Conservation (phyloP, 2,113 vertebrate genomes). For the Shinisaurus crocodilurus region DNA sequence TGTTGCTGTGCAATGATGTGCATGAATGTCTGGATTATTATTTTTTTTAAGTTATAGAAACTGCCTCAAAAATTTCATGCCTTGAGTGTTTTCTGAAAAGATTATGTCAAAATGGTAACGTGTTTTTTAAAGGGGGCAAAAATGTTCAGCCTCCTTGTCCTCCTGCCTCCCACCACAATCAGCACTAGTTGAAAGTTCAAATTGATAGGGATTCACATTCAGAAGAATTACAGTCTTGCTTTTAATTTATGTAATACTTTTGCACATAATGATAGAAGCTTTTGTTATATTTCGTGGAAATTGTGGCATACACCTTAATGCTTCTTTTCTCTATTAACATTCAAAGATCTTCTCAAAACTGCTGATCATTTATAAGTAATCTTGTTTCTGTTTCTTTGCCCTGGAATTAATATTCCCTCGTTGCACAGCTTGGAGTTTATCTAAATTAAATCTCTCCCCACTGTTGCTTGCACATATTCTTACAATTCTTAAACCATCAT, state of each 20-base stretch:
- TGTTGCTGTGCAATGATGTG: neutral
- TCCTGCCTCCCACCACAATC: neutral
- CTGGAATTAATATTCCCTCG: slow-evolving; percentile 60
- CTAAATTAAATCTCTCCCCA: slow-evolving; percentile 75
- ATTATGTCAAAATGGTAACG: too few species aligned
- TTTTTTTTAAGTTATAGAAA: neutral
- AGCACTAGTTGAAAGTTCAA: neutral
- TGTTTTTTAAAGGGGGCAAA: neutral
- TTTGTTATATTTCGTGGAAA: slow-evolving; percentile 47
- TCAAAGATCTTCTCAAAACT: slow-evolving; percentile 48
- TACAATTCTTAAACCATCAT: slow-evolving; percentile 53
- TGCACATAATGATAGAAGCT: neutral
- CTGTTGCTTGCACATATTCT: slow-evolving; percentile 62
- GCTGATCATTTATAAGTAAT: slow-evolving; percentile 42
- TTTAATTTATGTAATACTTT: neutral
- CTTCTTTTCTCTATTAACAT: slow-evolving; percentile 65
- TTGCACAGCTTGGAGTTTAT: slow-evolving; percentile 65
- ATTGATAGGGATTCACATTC: neutral
- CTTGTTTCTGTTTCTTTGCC: slow-evolving; percentile 55
- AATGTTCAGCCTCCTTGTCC: neutral
- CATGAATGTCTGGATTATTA: neutral
- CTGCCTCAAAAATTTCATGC: neutral
- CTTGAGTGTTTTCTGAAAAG: neutral
- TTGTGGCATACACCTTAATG: slow-evolving; percentile 40
- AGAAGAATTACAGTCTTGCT: neutral